These are phyloP conservation scores for Batillaria attramentaria DNA, from an alignment of 1,140 invertebrate species.

Conservation along the genomic window DNA sequence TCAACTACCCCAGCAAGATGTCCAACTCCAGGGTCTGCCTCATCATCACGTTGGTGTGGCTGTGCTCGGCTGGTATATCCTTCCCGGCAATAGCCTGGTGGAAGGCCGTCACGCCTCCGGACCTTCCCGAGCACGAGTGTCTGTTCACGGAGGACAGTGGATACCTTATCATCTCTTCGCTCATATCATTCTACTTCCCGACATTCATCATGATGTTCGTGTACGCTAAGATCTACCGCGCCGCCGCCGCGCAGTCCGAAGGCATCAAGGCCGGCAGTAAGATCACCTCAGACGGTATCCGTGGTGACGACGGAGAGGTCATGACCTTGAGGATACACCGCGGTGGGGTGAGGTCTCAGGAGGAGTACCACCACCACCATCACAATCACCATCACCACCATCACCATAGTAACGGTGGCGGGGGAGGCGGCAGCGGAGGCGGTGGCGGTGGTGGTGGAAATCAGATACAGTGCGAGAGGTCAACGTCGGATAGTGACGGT, in stretches of 20 bases:
- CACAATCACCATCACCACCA: constrained; percentile 17
- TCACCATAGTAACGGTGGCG: constrained; percentile 9
- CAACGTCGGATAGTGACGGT: constrained; percentile 43
- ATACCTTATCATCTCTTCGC: constrained; percentile 71
- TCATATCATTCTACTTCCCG: constrained; percentile 75
- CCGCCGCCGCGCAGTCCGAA: constrained; percentile 62
- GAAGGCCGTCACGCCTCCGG: constrained; percentile 71
- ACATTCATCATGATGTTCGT: constrained; percentile 74
- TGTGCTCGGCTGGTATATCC: constrained; percentile 91
- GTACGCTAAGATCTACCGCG: constrained; percentile 69
- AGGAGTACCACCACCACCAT: constrained; percentile 27
- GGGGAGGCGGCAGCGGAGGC: constrained; percentile 34
- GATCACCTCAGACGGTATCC: constrained; percentile 51
- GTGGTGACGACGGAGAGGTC: constrained; percentile 59
- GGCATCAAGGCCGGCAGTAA: constrained; percentile 63
- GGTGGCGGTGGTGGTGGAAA: constrained; percentile 21
- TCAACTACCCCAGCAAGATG: constrained; percentile 96
- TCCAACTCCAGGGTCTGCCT: constrained; percentile 89
- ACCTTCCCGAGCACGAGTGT: constrained; percentile 59
- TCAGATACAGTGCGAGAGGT: constrained; percentile 30
- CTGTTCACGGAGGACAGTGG: constrained; percentile 72
- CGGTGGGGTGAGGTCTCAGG: constrained; percentile 51
- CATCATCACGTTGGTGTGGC: constrained; percentile 94
- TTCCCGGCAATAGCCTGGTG: constrained; percentile 96
- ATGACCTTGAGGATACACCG: constrained; percentile 68